A percentile compares a stretch with the other conserved stretches of the same genome.
Evolutionary conservation across 2,888 invertebrate genomes (phyloP).

Genomic region (Molorchus minor): DNA sequence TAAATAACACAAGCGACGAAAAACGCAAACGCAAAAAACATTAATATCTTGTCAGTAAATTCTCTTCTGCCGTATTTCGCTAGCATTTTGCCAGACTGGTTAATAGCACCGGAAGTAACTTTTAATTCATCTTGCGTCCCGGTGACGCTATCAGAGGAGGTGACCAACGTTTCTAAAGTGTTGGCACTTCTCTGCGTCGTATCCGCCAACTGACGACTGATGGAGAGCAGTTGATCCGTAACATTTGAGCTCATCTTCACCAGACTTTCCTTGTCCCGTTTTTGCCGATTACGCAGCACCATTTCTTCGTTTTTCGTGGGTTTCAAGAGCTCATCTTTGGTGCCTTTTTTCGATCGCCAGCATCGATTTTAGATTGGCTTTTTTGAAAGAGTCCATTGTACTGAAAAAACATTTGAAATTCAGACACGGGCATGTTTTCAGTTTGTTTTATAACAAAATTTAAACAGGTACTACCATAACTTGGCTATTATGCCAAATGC

Average conservation of each 20-base stretch:
- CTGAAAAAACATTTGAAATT: slow-evolving; percentile 62
- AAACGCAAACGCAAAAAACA: slow-evolving; percentile 87
- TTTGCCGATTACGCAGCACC: slow-evolving; percentile 69
- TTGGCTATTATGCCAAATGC: no score
- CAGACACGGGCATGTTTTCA: no score
- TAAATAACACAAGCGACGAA: slow-evolving; percentile 92
- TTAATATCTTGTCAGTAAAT: slow-evolving; percentile 92
- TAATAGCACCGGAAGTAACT: slow-evolving; percentile 85
- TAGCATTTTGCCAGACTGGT: slow-evolving; percentile 88
- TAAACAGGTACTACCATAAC: no score
- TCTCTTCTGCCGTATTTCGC: slow-evolving; percentile 95
- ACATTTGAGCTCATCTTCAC: slow-evolving; percentile 79
- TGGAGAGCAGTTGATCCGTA: slow-evolving; percentile 84
- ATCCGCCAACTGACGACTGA: slow-evolving; percentile 86
- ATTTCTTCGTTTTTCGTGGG: slow-evolving; percentile 66
- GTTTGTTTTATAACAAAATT: no score
- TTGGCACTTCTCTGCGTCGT: slow-evolving; percentile 88
- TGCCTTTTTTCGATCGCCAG: slow-evolving; percentile 80
- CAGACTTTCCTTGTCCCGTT: slow-evolving; percentile 73
- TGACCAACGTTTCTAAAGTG: slow-evolving; percentile 80
- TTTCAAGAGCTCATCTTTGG: slow-evolving; percentile 75
- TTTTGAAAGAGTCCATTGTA: slow-evolving; percentile 78
- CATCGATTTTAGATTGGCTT: slow-evolving; percentile 81
- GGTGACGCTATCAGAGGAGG: slow-evolving; percentile 74
- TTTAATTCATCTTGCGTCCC: slow-evolving; percentile 85